These are phyloP conservation scores for Drosophila bipectinata DNA, from an alignment of 1,140 invertebrate species.

Conservation along the genomic window DNA sequence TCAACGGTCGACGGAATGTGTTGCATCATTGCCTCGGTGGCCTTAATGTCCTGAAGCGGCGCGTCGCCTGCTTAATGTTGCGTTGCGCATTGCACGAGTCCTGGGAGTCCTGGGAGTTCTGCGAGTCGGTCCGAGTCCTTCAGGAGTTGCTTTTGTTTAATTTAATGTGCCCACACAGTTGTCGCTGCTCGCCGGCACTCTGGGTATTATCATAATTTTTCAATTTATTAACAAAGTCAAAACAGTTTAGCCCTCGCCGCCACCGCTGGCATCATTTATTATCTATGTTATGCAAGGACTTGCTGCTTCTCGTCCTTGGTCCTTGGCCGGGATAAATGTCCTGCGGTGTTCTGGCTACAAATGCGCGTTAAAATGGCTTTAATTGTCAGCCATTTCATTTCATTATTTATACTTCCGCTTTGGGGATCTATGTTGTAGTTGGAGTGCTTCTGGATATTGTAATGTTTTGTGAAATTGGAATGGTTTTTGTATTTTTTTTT, in stretches of 20 bases:
- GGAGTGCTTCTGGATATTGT: constrained; percentile 31
- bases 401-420: constrained; percentile 74
- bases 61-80: constrained; percentile 78
- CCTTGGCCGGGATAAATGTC: constrained; percentile 48
- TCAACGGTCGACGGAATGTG: constrained; percentile 63
- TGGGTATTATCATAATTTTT: constrained; percentile 78
- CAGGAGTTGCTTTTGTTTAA: constrained; percentile 59
- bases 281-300: constrained; percentile 60
- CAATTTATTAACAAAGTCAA: constrained; percentile 83
- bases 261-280: constrained; percentile 66
- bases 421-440: constrained; percentile 18
- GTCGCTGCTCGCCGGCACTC: constrained; percentile 24
- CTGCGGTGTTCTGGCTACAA: constrained; percentile 64
- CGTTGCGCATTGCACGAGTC: constrained; percentile 75
- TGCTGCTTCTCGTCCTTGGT: constrained; percentile 19
- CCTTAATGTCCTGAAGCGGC: constrained; percentile 72
- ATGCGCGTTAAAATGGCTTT: constrained; percentile 74
- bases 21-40: constrained; percentile 76
- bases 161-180: constrained; percentile 73
- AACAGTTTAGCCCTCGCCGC: constrained; percentile 66
- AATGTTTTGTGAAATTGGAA: constrained; percentile 54
- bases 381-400: constrained; percentile 64
- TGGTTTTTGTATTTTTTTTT: constrained; percentile 8
- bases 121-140: constrained; percentile 35
- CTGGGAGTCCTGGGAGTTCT: constrained; percentile 44